These are phyloP conservation scores for Nasonovia ribisnigri DNA, from an alignment of 2,888 invertebrate genomes.

Conservation along the genomic window DNA sequence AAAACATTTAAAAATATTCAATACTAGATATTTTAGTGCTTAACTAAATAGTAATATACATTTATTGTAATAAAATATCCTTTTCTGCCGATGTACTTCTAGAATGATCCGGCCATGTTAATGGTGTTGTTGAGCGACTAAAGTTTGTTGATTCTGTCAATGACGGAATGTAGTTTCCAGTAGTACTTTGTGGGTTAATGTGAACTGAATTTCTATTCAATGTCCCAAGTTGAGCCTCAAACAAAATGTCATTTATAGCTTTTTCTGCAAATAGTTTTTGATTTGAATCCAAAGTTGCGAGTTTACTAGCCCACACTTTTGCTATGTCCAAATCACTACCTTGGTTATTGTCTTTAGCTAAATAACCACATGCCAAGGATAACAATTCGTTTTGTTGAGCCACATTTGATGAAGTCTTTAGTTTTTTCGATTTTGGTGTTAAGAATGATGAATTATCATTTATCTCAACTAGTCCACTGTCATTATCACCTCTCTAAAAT, in stretches of 20 bases:
- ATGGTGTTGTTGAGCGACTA: no score
- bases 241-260: slow-evolving; percentile 66
- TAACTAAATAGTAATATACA: no score
- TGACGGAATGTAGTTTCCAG: not conserved
- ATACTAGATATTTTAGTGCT: no score
- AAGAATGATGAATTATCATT: slow-evolving; percentile 18
- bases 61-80: no score
- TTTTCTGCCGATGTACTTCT: no score
- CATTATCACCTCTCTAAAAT: slow-evolving; percentile 32
- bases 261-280: slow-evolving; percentile 65
- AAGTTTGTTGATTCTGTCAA: not conserved
- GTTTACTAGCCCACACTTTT: slow-evolving; percentile 64
- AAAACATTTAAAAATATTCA: no score
- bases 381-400: slow-evolving; percentile 63
- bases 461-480: slow-evolving; percentile 22
- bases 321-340: slow-evolving; percentile 53
- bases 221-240: slow-evolving; percentile 65
- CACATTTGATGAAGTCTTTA: slow-evolving; percentile 39
- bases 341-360: slow-evolving; percentile 23
- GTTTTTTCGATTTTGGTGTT: slow-evolving; percentile 47
- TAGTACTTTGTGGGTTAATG: slow-evolving; percentile 43
- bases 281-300: slow-evolving; percentile 50
- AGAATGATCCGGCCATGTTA: no score
- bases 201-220: slow-evolving; percentile 62
- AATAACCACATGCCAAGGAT: slow-evolving; percentile 53